Conservation (phyloP, 2,113 vertebrate species). For the Cathartes aura region DNA sequence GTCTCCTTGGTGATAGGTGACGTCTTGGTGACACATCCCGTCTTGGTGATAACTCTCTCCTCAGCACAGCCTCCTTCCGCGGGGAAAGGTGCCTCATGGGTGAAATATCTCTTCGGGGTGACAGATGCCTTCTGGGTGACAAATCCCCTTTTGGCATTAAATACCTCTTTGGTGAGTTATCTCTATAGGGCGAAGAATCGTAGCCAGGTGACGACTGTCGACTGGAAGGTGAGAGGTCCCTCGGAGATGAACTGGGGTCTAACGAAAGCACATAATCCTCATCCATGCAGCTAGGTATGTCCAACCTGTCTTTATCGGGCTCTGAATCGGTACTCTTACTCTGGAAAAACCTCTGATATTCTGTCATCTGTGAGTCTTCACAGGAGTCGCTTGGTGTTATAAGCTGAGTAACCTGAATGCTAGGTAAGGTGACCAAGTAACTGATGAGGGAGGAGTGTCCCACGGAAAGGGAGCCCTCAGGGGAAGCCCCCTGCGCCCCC, state of each 20-base stretch:
- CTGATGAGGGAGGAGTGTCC: conserved; percentile 88
- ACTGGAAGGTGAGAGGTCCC: conserved; percentile 88
- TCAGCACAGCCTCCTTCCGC: conserved; percentile 82
- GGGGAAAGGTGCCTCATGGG: conserved; percentile 86
- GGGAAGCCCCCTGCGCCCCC: conserved; percentile 75
- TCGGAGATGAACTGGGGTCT: conserved; percentile 85
- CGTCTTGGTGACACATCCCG: conserved; percentile 88
- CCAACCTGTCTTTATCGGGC: conserved; percentile 83
- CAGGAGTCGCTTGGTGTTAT: conserved; percentile 79
- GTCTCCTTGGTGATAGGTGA: conserved; percentile 83
- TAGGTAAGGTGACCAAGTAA: conserved; percentile 93
- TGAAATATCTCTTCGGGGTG: conserved; percentile 83
- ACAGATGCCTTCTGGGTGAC: conserved; percentile 82
- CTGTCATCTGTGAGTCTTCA: conserved; percentile 81
- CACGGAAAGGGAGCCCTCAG: conserved; percentile 76
- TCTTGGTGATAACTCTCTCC: conserved; percentile 83
- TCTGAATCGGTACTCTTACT: conserved; percentile 80
- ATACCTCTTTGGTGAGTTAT: conserved; percentile 90
- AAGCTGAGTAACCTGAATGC: conserved; percentile 94
- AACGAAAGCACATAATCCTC: conserved; percentile 84
- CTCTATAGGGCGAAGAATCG: conserved; percentile 89
- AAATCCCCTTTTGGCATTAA: conserved; percentile 87
- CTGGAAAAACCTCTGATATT: conserved; percentile 87
- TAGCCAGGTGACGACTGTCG: conserved; percentile 87
- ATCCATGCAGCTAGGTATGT: conserved; percentile 88